phyloP scores from a whole-genome alignment of 2,113 vertebrate species.

The Pleuronectes platessa region DNA sequence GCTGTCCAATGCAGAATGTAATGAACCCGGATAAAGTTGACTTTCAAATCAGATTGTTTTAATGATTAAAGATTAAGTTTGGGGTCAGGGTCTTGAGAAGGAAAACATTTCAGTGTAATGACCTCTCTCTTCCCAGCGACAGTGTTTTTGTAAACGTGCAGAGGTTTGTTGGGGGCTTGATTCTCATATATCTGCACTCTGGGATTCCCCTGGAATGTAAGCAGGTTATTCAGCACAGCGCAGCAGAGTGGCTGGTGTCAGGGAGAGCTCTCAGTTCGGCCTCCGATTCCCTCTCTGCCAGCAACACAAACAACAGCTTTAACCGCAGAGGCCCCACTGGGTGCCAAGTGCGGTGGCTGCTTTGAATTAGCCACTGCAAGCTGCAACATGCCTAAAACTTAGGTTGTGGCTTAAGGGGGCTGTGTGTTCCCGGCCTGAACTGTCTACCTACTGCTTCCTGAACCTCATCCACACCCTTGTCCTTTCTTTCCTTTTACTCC shows the following conservation, averaged over 20 bases:
- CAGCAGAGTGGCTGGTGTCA: slow-evolving; percentile 52
- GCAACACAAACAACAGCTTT: slow-evolving; percentile 75
- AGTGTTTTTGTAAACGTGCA: slow-evolving; percentile 30
- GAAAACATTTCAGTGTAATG: slow-evolving; percentile 33
- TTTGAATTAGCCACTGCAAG: slow-evolving; percentile 83
- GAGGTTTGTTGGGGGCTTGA: slow-evolving; percentile 47
- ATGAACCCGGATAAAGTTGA: slow-evolving; percentile 26
- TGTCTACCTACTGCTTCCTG: slow-evolving; percentile 74
- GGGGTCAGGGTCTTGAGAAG: slow-evolving; percentile 11
- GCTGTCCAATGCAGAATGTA: slow-evolving; percentile 17
- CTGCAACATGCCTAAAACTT: slow-evolving; percentile 80
- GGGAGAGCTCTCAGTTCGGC: slow-evolving; percentile 51
- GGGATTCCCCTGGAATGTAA: slow-evolving; percentile 76
- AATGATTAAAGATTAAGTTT: slow-evolving; percentile 8
- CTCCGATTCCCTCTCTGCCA: slow-evolving; percentile 60
- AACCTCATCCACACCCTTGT: slow-evolving; percentile 54
- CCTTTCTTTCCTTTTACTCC: slow-evolving; percentile 50
- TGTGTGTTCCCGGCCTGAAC: slow-evolving; percentile 54
- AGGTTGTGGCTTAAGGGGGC: slow-evolving; percentile 69
- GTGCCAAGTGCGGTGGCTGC: slow-evolving; percentile 81
- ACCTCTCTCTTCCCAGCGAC: slow-evolving; percentile 24
- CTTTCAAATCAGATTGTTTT: slow-evolving; percentile 31
- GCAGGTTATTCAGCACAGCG: slow-evolving; percentile 62
- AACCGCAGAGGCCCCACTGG: slow-evolving; percentile 77
- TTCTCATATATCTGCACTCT: slow-evolving; percentile 59